A percentile compares a stretch with the other conserved stretches of the same genome.
Evolutionary conservation across 53 echinoderm and acorn worm genomes (phyloP).

Genomic region (Mesocentrotus franciscanus): DNA sequence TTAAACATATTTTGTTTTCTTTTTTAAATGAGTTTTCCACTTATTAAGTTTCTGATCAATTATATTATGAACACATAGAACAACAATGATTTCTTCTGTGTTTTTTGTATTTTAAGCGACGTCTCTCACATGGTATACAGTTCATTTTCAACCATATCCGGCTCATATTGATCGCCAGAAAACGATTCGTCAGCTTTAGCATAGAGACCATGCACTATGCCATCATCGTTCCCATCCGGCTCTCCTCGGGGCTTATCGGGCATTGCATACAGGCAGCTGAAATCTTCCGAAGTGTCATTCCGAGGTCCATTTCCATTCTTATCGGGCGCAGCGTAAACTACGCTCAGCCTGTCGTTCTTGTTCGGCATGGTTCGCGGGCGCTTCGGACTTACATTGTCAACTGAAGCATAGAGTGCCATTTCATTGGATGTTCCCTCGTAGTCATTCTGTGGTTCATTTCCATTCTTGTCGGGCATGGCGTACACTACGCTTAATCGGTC

Average conservation of each 20-base stretch:
- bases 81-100: too few species aligned
- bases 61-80: too few species aligned
- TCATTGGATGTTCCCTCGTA: neutral
- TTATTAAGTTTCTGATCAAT: too few species aligned
- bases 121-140: constrained; percentile 6
- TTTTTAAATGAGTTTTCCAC: too few species aligned
- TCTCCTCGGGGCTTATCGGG: constrained; percentile 20
- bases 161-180: neutral
- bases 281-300: neutral
- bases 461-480: constrained; percentile 6
- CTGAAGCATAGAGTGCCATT: neutral
- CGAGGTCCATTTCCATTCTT: neutral
- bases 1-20: too few species aligned
- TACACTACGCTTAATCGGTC: constrained; percentile 4
- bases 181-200: neutral
- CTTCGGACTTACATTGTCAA: neutral
- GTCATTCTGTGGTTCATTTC: neutral
- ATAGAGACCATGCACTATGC: neutral
- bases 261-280: neutral
- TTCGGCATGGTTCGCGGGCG: neutral
- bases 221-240: constrained; percentile 36
- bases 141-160: constrained; percentile 31
- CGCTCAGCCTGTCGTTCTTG: neutral
- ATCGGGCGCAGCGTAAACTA: neutral
- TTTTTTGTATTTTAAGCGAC: too few species aligned